Percentiles rank a stretch among this genome's conserved stretches.
Conservation (phyloP, 2,888 invertebrate genomes). For the Chymomyza amoena region DNA sequence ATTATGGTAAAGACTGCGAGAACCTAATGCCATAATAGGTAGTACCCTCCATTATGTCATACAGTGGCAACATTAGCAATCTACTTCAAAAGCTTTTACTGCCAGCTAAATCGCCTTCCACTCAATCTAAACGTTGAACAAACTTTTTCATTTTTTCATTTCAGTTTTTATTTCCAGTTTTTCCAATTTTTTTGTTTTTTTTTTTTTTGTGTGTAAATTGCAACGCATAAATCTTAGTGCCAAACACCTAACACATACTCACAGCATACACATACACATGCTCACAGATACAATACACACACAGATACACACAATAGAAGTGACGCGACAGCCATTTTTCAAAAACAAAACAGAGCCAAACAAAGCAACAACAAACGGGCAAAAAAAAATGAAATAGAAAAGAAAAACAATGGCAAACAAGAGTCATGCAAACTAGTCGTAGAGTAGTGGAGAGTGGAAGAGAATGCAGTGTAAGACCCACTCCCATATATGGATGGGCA, state of each 20-base stretch:
- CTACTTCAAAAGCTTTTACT: background rate
- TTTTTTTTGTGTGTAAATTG: constrained; percentile 61
- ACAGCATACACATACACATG: constrained; percentile 10
- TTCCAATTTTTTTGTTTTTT: constrained; percentile 4
- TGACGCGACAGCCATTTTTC: constrained; percentile 73
- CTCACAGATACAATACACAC: background rate
- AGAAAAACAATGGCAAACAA: constrained; percentile 12
- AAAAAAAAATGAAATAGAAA: constrained; percentile 22
- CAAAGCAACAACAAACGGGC: constrained; percentile 8
- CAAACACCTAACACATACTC: constrained; percentile 55
- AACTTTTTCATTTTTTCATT: constrained; percentile 25
- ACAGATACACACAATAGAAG: constrained; percentile 55
- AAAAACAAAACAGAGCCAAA: constrained; percentile 62
- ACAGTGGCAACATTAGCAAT: background rate
- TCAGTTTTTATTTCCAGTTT: constrained; percentile 39
- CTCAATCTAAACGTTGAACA: constrained; percentile 68
- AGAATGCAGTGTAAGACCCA: constrained; percentile 25
- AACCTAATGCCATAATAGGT: background rate
- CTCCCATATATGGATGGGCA: constrained; percentile 1
- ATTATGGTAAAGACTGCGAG: background rate
- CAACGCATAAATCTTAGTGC: constrained; percentile 70
- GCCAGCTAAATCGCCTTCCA: constrained; percentile 46
- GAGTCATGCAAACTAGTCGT: constrained; percentile 34
- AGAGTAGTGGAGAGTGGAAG: too few relatives aligned
- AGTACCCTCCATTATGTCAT: background rate